Evolutionary conservation across 2,113 vertebrate genomes (phyloP), one percentile per base, ranked within the genome.

Genomic region (Myotis lucifugus): DNA sequence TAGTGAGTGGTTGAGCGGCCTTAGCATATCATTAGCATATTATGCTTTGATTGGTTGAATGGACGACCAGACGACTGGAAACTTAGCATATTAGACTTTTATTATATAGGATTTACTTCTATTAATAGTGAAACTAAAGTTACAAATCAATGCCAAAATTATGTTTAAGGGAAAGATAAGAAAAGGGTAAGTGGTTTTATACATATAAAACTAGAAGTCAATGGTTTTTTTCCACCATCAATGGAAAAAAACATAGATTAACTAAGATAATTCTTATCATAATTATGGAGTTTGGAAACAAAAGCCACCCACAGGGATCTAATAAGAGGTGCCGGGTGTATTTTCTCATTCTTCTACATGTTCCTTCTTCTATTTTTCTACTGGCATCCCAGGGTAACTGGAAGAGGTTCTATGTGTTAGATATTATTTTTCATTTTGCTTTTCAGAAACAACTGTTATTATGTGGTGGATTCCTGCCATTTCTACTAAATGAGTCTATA

Each of bases 281-380:
- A 90, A 85, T 56, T 90, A 73, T 76, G 12, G 25, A 64, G 5
- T 85, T 69, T 81, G 34, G 69, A 95, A 93, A 83, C 9, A 76
- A 90, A 86, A 86, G 12, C 6, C 19, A 23, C 8, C 32, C 12
- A 74, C 17, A 70, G 5, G 74, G 25, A 29, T 59, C 77, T 96
- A 64, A 23, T 73, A 67, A 86, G n/a, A 72, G 61, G 2, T 48
- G 13, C 52, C 23, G 1, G 54, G 18, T 92, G 46, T 42, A 89
- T 25, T 83, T 93, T 92, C 8, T 70, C 61, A 27, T 92, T 81
- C 48, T 50, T 61, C 42, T 73, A 72, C 27, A 56, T 90, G 61
- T 61, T 87, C 56, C 34, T 85, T 83, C 40, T 84, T 83, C 40
- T 19, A 37, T 73, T 70, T 93, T 64, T 46, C 32, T 76, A 67